These are phyloP conservation scores for Hipposideros armiger DNA, from an alignment of 2,113 vertebrate genomes.

Conservation along the genomic window DNA sequence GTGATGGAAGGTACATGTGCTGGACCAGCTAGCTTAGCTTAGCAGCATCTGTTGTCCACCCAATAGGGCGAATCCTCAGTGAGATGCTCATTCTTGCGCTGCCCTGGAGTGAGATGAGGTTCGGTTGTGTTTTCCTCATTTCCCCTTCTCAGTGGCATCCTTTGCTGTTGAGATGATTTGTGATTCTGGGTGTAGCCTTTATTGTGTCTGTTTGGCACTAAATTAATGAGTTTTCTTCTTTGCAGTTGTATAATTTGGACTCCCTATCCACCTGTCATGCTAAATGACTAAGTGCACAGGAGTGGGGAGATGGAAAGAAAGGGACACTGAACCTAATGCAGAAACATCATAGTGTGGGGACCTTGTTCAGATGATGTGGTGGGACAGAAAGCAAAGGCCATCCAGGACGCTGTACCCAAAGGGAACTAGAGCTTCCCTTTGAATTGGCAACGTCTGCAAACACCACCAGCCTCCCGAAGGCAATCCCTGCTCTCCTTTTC, in stretches of 20 bases:
- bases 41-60: rapidly evolving
- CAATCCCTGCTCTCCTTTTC: neutral
- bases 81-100: rapidly evolving
- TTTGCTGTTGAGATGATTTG: neutral
- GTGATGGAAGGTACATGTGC: neutral
- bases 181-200: neutral
- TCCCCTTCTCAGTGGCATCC: no score
- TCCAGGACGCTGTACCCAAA: rapidly evolving
- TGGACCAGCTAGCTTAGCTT: rapidly evolving
- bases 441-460: rapidly evolving
- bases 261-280: neutral
- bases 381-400: no score
- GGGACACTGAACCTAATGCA: neutral
- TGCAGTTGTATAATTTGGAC: no score
- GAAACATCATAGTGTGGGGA: neutral
- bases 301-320: rapidly evolving
- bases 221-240: neutral
- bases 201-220: neutral
- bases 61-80: rapidly evolving
- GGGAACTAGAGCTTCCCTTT: neutral
- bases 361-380: rapidly evolving
- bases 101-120: no score
- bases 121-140: rapidly evolving
- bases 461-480: rapidly evolving
- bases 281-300: neutral